phyloP scores from a whole-genome alignment of 2,797 vertebrate species.

The Astyanax mexicanus region DNA sequence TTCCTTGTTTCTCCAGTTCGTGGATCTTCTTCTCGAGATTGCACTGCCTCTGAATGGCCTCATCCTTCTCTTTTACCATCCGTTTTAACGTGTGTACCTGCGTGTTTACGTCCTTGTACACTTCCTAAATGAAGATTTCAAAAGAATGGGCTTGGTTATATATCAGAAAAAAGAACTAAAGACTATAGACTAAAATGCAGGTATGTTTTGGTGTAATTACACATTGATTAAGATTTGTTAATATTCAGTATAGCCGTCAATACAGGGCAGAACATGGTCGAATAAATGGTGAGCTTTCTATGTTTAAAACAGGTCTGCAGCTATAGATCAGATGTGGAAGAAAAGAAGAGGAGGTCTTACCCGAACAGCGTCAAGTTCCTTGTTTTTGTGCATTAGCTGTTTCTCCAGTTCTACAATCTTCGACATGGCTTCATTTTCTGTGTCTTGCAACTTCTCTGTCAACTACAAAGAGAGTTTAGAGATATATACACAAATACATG shows the following conservation, averaged over 20 bases:
- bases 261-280: not conserved
- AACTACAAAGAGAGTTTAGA: slow-evolving; percentile 73
- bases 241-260: no score
- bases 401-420: slow-evolving; percentile 97
- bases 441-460: slow-evolving; percentile 94
- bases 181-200: no score
- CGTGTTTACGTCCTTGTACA: slow-evolving; percentile 88
- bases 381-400: slow-evolving; percentile 92
- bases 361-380: slow-evolving; percentile 91
- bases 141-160: not conserved
- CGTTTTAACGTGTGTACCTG: slow-evolving; percentile 90
- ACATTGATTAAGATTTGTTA: no score
- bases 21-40: slow-evolving; percentile 85
- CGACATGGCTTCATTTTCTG: slow-evolving; percentile 96
- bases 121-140: slow-evolving; percentile 78
- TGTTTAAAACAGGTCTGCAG: not conserved
- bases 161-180: no score
- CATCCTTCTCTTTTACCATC: slow-evolving; percentile 93
- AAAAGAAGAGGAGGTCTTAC: slow-evolving; percentile 66
- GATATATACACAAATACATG: slow-evolving; percentile 18
- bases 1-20: slow-evolving; percentile 80
- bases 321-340: no score
- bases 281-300: not conserved
- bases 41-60: slow-evolving; percentile 88
- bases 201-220: no score